Percentiles rank a stretch among this genome's conserved stretches.
Evolutionary conservation across 2,888 invertebrate species (phyloP).

Genomic region (Cylloceria caligata): DNA sequence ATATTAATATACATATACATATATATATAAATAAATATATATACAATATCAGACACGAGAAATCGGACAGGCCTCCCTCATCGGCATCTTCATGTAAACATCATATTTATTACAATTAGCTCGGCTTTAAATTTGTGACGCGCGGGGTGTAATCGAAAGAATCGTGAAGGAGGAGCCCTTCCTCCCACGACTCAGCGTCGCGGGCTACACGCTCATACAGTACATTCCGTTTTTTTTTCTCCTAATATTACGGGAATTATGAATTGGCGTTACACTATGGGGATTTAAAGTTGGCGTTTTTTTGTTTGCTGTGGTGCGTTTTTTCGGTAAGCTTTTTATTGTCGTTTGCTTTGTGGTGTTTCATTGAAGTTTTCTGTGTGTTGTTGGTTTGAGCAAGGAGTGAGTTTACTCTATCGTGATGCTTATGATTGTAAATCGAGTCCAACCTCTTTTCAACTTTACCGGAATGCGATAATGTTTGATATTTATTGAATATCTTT

Average conservation of each 20-base stretch:
- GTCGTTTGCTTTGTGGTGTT: neutral
- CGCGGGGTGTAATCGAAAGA: neutral
- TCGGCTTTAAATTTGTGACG: neutral
- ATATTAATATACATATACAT: neutral
- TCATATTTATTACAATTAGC: constrained; percentile 35
- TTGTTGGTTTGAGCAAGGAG: neutral
- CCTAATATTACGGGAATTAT: neutral
- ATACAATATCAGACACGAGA: constrained; percentile 20
- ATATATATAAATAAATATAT: neutral
- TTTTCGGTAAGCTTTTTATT: neutral
- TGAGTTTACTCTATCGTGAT: neutral
- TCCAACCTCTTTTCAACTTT: neutral
- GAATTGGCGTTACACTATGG: neutral
- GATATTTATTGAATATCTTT: no score
- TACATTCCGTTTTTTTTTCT: neutral
- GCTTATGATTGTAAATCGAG: neutral
- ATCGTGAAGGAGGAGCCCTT: neutral
- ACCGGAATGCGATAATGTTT: neutral
- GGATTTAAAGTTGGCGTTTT: neutral
- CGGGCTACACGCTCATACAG: neutral
- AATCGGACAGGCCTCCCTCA: constrained; percentile 57
- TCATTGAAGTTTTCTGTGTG: neutral
- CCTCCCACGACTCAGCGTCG: neutral
- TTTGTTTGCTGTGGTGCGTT: neutral
- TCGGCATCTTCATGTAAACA: constrained; percentile 63